Evolutionary conservation across 2,888 invertebrate species (phyloP), one percentile per base, ranked within the genome.

Genomic region (Pyrrhosoma nymphula): DNA sequence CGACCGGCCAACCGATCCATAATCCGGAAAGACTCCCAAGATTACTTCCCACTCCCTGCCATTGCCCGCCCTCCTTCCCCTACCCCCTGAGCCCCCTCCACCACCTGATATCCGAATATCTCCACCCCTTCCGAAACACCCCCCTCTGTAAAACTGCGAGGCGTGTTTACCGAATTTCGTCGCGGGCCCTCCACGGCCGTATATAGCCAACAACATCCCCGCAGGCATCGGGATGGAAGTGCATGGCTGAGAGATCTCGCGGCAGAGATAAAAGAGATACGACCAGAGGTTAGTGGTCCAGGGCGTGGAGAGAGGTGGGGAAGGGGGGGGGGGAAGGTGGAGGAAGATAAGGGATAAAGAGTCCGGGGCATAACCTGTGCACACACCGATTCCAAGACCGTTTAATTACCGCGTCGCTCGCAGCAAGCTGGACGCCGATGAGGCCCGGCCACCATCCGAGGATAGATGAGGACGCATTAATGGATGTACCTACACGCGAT

Each of bases 121-220:
- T 6, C 39, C 88, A 39, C 88, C 47, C 1, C 35, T n/a, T 47
- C 47, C 88, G 2, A 47, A 47, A 47, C 47, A 47, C 47, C 47
- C 47, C 23, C 20, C 90, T 35, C 91, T 39, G 56, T 35, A 56
- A 35, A 35, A 60, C 60, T 63, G 60, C 47, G 47, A 47, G 63
- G 91, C 91, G 39, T 91, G 91, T 91, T 91, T 91, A 91, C 91
- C 91, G 91, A 91, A 91, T 91, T 91, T 91, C 91, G 91, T 91
- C 91, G 91, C 91, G 91, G 91, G 91, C 39, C 60, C 90, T 60
- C 56, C 90, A 90, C 35, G 56, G 60, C 90, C 90, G 90, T 35
- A 90, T 69, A 69, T 20, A 20, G 26, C 56, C 90, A 56, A 60
- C 47, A 47, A 47, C 63, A 47, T 47, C 91, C 91, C 91, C 91